These are phyloP conservation scores for Caenorhabditis angaria DNA, from an alignment of 2,888 invertebrate species.

Conservation along the genomic window DNA sequence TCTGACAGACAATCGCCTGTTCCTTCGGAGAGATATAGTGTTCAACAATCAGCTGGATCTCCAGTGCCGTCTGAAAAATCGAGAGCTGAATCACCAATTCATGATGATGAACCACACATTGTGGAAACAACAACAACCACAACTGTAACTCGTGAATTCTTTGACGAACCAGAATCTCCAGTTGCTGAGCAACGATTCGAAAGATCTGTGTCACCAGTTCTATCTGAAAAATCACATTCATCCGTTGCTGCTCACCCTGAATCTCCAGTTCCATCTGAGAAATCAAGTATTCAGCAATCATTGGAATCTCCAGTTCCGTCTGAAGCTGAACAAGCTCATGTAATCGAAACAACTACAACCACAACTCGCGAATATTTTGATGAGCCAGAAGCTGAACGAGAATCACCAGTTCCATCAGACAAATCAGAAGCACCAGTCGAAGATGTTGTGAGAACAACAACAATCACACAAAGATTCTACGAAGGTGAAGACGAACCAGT, in stretches of 20 bases:
- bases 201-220: not conserved
- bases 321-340: conserved; percentile 12
- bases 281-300: not conserved
- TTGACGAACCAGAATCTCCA: conserved; percentile 15
- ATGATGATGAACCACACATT: conserved; percentile 10
- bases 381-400: not conserved
- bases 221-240: not conserved
- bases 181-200: conserved; percentile 1
- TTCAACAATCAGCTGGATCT: conserved; percentile 6
- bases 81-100: too few relatives aligned
- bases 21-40: not conserved
- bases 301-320: conserved; percentile 10
- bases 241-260: not conserved
- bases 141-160: conserved; percentile 27
- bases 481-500: not conserved
- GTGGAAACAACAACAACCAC: conserved; percentile 32
- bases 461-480: conserved; percentile 12
- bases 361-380: conserved; percentile 4
- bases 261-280: conserved; percentile 4
- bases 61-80: conserved; percentile 9
- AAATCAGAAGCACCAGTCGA: not conserved
- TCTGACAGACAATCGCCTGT: not conserved
- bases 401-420: conserved; percentile 2
- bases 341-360: conserved; percentile 16
- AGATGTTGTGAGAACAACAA: conserved; percentile 15